Base-by-base conservation (phyloP, 2,113 vertebrate species). In the Nannospalax galili region DNA sequence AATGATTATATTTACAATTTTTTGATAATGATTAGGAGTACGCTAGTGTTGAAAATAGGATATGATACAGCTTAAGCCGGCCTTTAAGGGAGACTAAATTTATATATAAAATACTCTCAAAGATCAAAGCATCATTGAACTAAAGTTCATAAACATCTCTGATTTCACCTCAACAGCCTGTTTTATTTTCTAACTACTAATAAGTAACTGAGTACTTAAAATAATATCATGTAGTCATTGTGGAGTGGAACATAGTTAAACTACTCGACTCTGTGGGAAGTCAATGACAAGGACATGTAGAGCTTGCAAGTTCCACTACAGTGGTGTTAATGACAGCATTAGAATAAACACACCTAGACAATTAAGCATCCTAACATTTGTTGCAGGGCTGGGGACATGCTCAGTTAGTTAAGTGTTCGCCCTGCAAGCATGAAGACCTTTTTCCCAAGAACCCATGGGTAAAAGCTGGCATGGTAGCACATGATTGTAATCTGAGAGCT, bases 11-110 rank as follows among this genome's bases (percentile, higher is more conserved):
- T 70, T 82, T 24, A 85, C 0, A 0, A 40, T 56, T 5, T 84
- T 17, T 91, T 94, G 92, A 67, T 64, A 91, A 56, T 10, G 30
- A 74, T 80, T 88, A 81, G 12, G 48, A 74, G 92, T 78, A 26
- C 40, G 24, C 79, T n/a, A 65, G 7, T 52, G 28, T 91, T 84
- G 91, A 92, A 79, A 81, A 89, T 19, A 70, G 62, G 7, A 35
- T 37, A 19, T 1, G 8, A 32, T 28, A 30, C 40, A 82, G 86
- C 22, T 91, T 67, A 84, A 60, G 40, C 26, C 90, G 84, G 35
- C 69, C 58, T 91, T 92, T 88, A 72, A 91, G 88, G 69, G 37
- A 45, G 65, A 81, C 42, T 74, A 70, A 7, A 93, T 96, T 93
- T 90, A 81, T 22, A 62, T 77, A 48, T 52, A 62, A 88, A 90